phyloP scores from a whole-genome alignment of 2,888 invertebrate species.

The Nomada goodeniana region DNA sequence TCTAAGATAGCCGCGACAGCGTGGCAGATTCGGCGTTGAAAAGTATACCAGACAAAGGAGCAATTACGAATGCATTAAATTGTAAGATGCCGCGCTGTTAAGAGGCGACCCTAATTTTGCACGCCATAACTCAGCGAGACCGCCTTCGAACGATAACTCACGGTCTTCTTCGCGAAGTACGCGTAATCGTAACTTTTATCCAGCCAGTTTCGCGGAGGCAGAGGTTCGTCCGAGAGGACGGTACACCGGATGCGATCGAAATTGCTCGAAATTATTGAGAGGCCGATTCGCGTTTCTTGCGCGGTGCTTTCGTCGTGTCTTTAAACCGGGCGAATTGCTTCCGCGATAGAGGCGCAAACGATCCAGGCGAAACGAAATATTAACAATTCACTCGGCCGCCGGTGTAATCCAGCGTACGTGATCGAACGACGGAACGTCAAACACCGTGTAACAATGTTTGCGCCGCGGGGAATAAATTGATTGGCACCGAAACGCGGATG shows the following conservation, averaged over 20 bases:
- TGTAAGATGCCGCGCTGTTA: constrained; percentile 26
- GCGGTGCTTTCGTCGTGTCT: no score
- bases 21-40: constrained; percentile 45
- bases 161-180: not conserved
- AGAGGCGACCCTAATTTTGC: constrained; percentile 43
- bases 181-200: constrained; percentile 20
- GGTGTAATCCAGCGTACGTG: constrained; percentile 5
- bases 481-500: not conserved
- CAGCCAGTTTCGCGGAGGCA: not conserved
- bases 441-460: constrained; percentile 18
- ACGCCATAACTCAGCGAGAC: constrained; percentile 6
- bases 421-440: constrained; percentile 2
- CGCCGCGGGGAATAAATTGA: constrained; percentile 7
- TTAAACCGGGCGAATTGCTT: not conserved
- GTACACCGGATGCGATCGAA: no score
- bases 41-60: constrained; percentile 6
- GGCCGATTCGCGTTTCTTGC: not conserved
- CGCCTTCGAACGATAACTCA: not conserved
- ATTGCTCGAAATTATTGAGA: not conserved
- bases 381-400: not conserved
- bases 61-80: constrained; percentile 40
- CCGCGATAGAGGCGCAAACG: not conserved
- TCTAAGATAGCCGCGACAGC: not conserved
- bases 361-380: not conserved
- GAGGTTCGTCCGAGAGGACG: not conserved